Evolutionary conservation across 2,888 invertebrate species (phyloP).

Genomic region (Lypha dubia): DNA sequence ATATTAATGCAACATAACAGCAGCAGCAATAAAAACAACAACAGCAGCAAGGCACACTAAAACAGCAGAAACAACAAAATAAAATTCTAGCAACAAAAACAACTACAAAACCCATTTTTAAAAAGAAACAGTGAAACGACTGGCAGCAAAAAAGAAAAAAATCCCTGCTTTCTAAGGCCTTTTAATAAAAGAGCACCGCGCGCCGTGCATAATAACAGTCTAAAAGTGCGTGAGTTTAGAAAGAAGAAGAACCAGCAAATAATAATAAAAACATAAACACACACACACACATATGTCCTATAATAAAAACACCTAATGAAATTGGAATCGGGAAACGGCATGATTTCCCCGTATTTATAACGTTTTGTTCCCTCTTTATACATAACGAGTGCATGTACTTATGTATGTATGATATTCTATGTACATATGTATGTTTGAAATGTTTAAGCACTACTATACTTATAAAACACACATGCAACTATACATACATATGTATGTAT

Average conservation of each 20-base stretch:
- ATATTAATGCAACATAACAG: conserved; percentile 67
- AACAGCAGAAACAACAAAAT: conserved; percentile 47
- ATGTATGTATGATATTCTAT: conserved; percentile 45
- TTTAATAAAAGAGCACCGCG: conserved; percentile 58
- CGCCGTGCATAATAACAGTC: conserved; percentile 38
- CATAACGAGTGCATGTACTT: no score
- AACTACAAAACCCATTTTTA: conserved; percentile 37
- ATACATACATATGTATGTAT: neutral
- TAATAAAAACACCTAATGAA: conserved; percentile 47
- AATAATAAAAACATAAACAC: conserved; percentile 26
- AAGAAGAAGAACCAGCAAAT: conserved; percentile 40
- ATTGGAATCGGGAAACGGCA: conserved; percentile 73
- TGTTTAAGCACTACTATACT: neutral
- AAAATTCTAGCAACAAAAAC: conserved; percentile 54
- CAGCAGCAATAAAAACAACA: conserved; percentile 45
- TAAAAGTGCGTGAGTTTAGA: conserved; percentile 72
- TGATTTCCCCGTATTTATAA: conserved; percentile 75
- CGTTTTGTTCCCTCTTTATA: conserved; percentile 52
- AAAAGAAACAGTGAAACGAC: conserved; percentile 13
- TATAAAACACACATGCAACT: neutral
- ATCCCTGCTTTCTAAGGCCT: conserved; percentile 70
- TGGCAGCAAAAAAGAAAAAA: conserved; percentile 42
- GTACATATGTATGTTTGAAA: no score
- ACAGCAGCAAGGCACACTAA: conserved; percentile 17
- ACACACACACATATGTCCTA: neutral